These are phyloP conservation scores for Polyergus mexicanus DNA, from an alignment of 1,140 invertebrate genomes.

Conservation along the genomic window DNA sequence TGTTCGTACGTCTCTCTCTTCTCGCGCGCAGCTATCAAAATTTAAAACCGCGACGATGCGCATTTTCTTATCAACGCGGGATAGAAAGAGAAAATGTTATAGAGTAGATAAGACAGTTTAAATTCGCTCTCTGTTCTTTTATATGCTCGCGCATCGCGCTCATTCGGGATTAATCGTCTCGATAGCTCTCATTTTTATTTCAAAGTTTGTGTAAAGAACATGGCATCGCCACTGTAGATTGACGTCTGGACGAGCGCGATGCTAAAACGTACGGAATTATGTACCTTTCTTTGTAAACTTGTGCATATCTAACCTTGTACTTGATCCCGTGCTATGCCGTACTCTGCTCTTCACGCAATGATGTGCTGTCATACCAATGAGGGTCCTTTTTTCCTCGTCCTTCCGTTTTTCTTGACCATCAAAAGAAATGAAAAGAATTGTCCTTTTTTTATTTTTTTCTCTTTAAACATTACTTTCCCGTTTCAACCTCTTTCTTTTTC, in stretches of 20 bases:
- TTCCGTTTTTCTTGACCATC: slow-evolving; percentile 51
- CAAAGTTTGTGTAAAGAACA: neutral
- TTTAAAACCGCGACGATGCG: slow-evolving; percentile 41
- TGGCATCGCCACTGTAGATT: neutral
- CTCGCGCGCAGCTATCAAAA: slow-evolving; percentile 52
- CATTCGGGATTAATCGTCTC: slow-evolving; percentile 36
- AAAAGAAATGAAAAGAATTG: slow-evolving; percentile 34
- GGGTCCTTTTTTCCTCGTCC: slow-evolving; percentile 75
- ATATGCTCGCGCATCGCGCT: slow-evolving; percentile 64
- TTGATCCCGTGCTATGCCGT: slow-evolving; percentile 84
- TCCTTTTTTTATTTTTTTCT: slow-evolving; percentile 65
- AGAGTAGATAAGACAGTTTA: slow-evolving; percentile 66
- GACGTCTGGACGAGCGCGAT: slow-evolving; percentile 60
- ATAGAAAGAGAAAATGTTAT: slow-evolving; percentile 48
- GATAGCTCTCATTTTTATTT: neutral
- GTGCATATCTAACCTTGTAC: slow-evolving; percentile 81
- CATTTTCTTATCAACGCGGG: slow-evolving; percentile 51
- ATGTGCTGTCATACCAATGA: slow-evolving; percentile 87
- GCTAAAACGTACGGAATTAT: slow-evolving; percentile 69
- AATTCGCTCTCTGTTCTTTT: slow-evolving; percentile 65
- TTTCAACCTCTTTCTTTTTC: slow-evolving; percentile 71
- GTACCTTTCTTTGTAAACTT: slow-evolving; percentile 75
- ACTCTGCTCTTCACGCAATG: slow-evolving; percentile 86
- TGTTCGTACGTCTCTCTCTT: slow-evolving; percentile 7
- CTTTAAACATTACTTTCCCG: slow-evolving; percentile 62